A percentile compares a stretch with the other conserved stretches of the same genome.
Evolutionary conservation across 2,888 invertebrate genomes (phyloP).

Genomic region (Noctua fimbriata): DNA sequence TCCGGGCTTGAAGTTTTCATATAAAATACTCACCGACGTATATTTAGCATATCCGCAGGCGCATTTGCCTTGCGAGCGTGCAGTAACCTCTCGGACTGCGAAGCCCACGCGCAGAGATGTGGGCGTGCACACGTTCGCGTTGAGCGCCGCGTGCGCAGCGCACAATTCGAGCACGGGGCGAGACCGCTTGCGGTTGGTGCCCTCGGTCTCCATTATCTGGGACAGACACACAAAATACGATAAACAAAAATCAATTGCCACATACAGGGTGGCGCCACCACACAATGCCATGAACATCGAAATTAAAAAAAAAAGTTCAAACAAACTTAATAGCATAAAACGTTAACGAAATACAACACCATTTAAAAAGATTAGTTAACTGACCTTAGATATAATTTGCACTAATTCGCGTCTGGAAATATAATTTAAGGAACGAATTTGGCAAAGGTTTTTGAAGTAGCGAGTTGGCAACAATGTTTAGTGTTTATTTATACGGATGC

Average conservation of each 20-base stretch:
- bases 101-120: constrained; percentile 72
- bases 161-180: constrained; percentile 78
- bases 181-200: constrained; percentile 73
- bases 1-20: not conserved
- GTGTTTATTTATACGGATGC: too few relatives aligned
- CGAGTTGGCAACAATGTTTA: too few relatives aligned
- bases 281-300: too few relatives aligned
- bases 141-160: constrained; percentile 75
- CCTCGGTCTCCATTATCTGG: constrained; percentile 82
- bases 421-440: too few relatives aligned
- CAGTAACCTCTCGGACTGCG: constrained; percentile 72
- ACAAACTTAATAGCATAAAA: too few relatives aligned
- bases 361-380: too few relatives aligned
- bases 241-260: not conserved
- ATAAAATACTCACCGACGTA: constrained; percentile 71
- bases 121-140: constrained; percentile 74
- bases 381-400: too few relatives aligned
- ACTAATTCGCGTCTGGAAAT: too few relatives aligned
- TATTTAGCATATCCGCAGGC: constrained; percentile 77
- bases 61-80: constrained; percentile 78
- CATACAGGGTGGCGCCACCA: too few relatives aligned
- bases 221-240: not conserved
- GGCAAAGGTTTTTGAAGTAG: too few relatives aligned
- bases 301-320: too few relatives aligned
- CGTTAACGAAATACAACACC: too few relatives aligned